Evolutionary conservation across 2,113 vertebrate species (phyloP).

Genomic region (Aythya baeri): DNA sequence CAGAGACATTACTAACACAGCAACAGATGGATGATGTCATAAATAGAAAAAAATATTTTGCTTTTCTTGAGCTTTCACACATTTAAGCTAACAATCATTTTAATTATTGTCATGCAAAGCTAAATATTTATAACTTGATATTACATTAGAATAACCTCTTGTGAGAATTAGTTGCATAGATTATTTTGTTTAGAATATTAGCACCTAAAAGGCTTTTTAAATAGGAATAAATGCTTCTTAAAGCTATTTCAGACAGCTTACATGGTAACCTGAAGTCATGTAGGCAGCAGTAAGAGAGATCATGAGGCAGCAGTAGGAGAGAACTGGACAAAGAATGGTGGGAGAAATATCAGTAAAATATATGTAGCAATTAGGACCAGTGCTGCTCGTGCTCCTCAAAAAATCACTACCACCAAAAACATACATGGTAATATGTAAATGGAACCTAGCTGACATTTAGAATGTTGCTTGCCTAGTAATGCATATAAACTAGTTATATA

Average conservation of each 20-base stretch:
- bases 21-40: conserved; percentile 39
- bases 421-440: not conserved
- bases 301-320: not conserved
- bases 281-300: not conserved
- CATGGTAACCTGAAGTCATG: not conserved
- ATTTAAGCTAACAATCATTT: not conserved
- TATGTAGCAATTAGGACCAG: not conserved
- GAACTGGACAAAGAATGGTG: not conserved
- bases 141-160: not conserved
- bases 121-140: not conserved
- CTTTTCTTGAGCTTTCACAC: conserved; percentile 25
- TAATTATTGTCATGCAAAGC: not conserved
- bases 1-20: not conserved
- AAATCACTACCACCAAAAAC: not conserved
- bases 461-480: not conserved
- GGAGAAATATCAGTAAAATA: not conserved
- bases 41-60: not conserved
- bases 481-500: not conserved
- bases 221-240: not conserved
- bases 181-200: not conserved
- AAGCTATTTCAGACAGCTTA: not conserved
- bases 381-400: not conserved
- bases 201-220: not conserved
- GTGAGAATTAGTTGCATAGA: not conserved
- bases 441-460: not conserved